Evolutionary conservation across 2,888 invertebrate genomes (phyloP), one percentile per base, ranked within the genome.

Genomic region (Ochropacha duplaris): DNA sequence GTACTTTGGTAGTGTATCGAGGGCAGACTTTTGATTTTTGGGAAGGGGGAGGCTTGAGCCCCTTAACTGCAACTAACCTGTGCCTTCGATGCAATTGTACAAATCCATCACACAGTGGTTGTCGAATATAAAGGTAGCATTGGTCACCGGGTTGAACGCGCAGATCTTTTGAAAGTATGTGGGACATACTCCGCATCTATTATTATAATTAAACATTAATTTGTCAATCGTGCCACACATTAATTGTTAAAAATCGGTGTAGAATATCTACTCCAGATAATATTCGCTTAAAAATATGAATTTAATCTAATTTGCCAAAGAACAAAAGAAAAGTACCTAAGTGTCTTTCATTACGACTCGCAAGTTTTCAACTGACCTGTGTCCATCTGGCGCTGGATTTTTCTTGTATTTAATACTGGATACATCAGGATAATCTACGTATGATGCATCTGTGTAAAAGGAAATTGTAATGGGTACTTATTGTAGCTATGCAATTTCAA

Each of bases 71-170:
- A 49, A 76, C 78, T 51, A 69, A 92, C 92, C 74, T 55, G 88
- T 80, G 49, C 75, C 86, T 60, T 86, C 75, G 9, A 88, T 74
- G 66, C 92, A 92, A 71, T 92, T 92, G 61, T 82, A 86, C n/a
- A 92, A 59, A 61, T 92, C 90, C 92, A 92, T 90, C 49, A 92
- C 54, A 64, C 92, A 92, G 65, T 88, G 84, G 61, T 92, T 92
- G 73, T 92, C 92, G 64, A 92, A 92, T 65, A 92, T 86, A 59
- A 59, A 83, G 0, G 92, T 90, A 0, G 72, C 36, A 55, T 87
- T 86, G 2, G 76, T 69, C 3, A 1, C 2, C 2, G 70, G 64
- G 64, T 90, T 78, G 59, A 88, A 86, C 1, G 82, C 92, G 63
- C 92, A 92, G 44, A 90, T 76, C 73, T 91, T 91, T 69, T 88